Base-by-base conservation (phyloP, 2,113 vertebrate species). In the Pseudorhombus dupliciocellatus region DNA sequence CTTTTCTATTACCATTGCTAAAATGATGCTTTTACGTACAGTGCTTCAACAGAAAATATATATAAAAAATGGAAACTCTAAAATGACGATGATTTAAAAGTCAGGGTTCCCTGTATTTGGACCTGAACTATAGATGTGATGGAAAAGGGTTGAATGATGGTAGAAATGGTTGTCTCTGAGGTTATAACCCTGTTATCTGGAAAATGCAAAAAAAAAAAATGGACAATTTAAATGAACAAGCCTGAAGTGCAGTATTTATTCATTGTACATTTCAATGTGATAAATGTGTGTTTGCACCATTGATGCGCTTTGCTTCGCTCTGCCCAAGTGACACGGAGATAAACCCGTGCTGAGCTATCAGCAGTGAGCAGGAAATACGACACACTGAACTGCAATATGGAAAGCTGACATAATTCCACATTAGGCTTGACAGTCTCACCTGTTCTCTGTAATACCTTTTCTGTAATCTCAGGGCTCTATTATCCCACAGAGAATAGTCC, bases 111-210 rank as follows among this genome's bases (percentile, higher is more conserved):
- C 26, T 28, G 26, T 28, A 28, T 28, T 28, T 28, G 26, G 26
- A 28, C 2, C 26, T 5, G 26, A 28, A 28, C 26, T 5, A 28
- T 2, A 66, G 48, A 65, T 72, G 80, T 75, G 68, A 62, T 64
- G 60, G 54, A 56, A 54, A 62, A 86, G 60, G 72, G 74, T 67
- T 37, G 54, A 86, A 54, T 83, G 68, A 77, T 84, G 86, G 15
- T 6, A 7, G 15, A 18, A 44, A 44, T 44, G 75, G 60, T 73
- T 69, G 7, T 64, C 55, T n/a, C 60, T 54, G 60, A 84, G 6
- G 11, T n/a, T 71, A 24, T 72, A 21, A 15, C 7, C 20, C 5
- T 65, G 63, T 74, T 21, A 64, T 58, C 76, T 34, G 30, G 51
- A 60, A 80, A 71, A 64, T 5, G n/a, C n/a, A n/a, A n/a, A n/a